These are phyloP conservation scores for Pseudomyrmex pallidus DNA, from an alignment of 1,140 invertebrate genomes.

Conservation along the genomic window DNA sequence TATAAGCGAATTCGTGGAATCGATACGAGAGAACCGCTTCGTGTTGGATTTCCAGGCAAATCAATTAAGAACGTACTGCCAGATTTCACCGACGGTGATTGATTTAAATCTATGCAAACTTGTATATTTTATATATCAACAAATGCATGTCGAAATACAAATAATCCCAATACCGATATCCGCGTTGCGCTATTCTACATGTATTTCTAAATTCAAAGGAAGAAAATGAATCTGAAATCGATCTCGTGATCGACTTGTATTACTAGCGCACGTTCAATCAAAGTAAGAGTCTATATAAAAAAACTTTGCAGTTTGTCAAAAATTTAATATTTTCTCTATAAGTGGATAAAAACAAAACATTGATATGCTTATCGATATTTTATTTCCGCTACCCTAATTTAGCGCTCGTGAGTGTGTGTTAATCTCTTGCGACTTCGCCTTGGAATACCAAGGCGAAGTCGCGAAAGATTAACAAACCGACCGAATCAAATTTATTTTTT, in stretches of 20 bases:
- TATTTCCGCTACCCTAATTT: not conserved
- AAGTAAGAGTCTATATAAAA: not conserved
- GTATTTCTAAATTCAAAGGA: not conserved
- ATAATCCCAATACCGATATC: not conserved
- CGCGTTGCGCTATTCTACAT: not conserved
- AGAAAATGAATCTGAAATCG: not conserved
- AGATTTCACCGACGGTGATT: constrained; percentile 34
- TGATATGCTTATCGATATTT: not conserved
- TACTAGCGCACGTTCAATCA: not conserved
- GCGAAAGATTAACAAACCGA: not conserved
- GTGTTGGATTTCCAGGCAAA: constrained; percentile 61
- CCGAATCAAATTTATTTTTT: not conserved
- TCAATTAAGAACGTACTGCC: constrained; percentile 67
- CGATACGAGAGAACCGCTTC: constrained; percentile 51
- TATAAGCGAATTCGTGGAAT: constrained; percentile 70
- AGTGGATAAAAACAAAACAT: too few relatives aligned
- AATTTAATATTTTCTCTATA: not conserved
- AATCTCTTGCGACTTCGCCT: not conserved
- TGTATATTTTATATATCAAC: not conserved
- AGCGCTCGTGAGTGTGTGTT: not conserved
- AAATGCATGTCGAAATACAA: not conserved
- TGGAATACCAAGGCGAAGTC: too few relatives aligned
- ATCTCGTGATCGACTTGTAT: constrained; percentile 10
- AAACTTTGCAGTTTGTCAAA: too few relatives aligned
- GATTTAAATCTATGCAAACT: constrained; percentile 26